Conservation (phyloP, 2,888 invertebrate species). For the Anoplius nigerrimus region DNA sequence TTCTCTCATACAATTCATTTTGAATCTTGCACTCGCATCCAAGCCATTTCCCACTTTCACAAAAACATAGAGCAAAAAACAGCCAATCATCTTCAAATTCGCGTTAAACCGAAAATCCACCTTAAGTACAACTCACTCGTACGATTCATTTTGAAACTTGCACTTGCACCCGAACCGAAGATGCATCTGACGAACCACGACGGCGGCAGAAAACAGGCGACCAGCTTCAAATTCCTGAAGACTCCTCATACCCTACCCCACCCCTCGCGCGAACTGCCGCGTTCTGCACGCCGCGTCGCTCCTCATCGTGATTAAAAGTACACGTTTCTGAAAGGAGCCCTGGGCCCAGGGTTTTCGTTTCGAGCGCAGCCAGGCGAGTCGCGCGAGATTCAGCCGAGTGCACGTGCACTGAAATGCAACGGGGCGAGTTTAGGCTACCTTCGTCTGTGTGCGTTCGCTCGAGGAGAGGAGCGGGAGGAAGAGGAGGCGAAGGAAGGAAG, state of each 20-base stretch:
- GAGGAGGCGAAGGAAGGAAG: background rate
- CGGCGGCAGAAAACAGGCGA: no score
- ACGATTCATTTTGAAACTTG: no score
- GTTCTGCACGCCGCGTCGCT: background rate
- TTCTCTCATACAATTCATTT: no score
- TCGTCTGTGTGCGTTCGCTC: background rate
- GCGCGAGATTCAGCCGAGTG: conserved; percentile 17
- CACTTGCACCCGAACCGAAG: no score
- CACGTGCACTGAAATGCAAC: conserved; percentile 36
- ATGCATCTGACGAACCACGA: no score
- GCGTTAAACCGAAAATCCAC: no score
- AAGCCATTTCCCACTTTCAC: no score
- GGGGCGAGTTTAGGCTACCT: conserved; percentile 26
- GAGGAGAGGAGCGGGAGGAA: background rate
- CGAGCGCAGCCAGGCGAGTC: conserved; percentile 25
- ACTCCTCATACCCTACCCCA: background rate
- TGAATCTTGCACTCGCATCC: no score
- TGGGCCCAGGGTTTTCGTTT: conserved; percentile 34
- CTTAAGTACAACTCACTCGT: no score
- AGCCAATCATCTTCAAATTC: no score
- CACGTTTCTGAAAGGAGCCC: background rate
- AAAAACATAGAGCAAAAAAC: no score
- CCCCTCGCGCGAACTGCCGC: background rate
- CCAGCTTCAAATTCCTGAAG: no score
- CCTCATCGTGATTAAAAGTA: conserved; percentile 10